Base-by-base conservation (phyloP, 2,888 invertebrate species). In the Cremastinae sp. region DNA sequence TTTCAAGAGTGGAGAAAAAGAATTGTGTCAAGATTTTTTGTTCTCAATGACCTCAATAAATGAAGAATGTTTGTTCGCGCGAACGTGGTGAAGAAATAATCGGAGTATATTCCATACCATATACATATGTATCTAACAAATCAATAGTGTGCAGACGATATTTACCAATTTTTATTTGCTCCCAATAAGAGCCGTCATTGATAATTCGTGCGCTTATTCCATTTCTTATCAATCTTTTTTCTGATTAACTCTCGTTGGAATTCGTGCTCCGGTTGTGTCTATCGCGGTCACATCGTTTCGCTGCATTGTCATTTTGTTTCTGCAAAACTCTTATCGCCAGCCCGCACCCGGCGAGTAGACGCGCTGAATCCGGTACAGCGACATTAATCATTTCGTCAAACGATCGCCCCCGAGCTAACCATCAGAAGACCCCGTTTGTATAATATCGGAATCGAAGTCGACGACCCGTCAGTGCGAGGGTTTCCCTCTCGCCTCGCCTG, bases 381-480 rank as follows among this genome's bases (percentile, higher is more conserved):
- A 61, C 45, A 65, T 62, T 61, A 47, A 8, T 61, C 43, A 47
- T 61, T 14, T 5, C 16, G 66, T 28, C 9, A 20, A 53, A 49
- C 49, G 66, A 39, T 43, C 14, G 45, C 59, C 45, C 55, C 65
- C 39, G 59, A 49, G 39, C 55, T 75, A 61, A 59, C 59, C n/a
- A n/a, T n/a, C n/a, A n/a, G n/a, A 35, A 10, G 14, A 7, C 45
- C n/a, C n/a, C n/a, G 2, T 53, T 68, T 45, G 1, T 43, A 47
- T 37, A 41, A 64, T 37, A 12, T 37, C 22, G 47, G 47, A 56
- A n/a, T 10, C 45, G 22, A 61, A 56, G 56, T 49, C 65, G 66
- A 62, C 61, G 66, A 75, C 71, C 71, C 66, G 43, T 66, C 55
- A 28, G 5, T 28, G 28, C 28, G 5, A 28, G 28, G 2, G 5